A percentile compares a stretch with the other conserved stretches of the same genome.
phyloP scores from a whole-genome alignment of 2,888 invertebrate species.

The Synergus gifuensis region DNA sequence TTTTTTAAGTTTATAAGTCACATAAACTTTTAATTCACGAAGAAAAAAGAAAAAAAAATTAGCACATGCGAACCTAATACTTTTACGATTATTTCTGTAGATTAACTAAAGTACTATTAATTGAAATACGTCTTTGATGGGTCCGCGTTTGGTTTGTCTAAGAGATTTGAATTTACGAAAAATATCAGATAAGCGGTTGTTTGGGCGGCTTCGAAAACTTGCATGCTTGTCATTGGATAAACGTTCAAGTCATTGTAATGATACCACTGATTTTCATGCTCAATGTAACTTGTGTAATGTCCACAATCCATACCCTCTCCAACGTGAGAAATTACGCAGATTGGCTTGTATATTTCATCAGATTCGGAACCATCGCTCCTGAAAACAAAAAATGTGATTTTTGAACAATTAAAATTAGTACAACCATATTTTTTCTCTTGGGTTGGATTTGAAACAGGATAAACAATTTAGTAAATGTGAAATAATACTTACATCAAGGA shows the following conservation, averaged over 20 bases:
- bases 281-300: conserved; percentile 70
- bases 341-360: conserved; percentile 62
- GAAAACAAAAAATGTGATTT: conserved; percentile 41
- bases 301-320: conserved; percentile 71
- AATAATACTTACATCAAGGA: conserved; percentile 62
- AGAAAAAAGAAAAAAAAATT: background rate
- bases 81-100: conserved; percentile 21
- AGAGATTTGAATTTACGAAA: conserved; percentile 62
- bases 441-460: background rate
- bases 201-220: conserved; percentile 66
- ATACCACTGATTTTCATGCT: conserved; percentile 67
- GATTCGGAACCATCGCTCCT: conserved; percentile 49
- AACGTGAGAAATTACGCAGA: conserved; percentile 69
- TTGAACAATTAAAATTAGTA: background rate
- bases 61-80: conserved; percentile 25
- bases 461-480: background rate
- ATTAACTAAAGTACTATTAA: conserved; percentile 14
- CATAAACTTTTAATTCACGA: background rate
- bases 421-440: too few species aligned
- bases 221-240: conserved; percentile 62
- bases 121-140: conserved; percentile 14
- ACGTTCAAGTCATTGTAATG: conserved; percentile 69
- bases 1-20: background rate
- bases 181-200: conserved; percentile 70
- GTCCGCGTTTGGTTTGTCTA: conserved; percentile 45